Percentiles rank a stretch among this genome's conserved stretches.
phyloP scores from a whole-genome alignment of 2,113 vertebrate species.

The Tachysurus fulvidraco region DNA sequence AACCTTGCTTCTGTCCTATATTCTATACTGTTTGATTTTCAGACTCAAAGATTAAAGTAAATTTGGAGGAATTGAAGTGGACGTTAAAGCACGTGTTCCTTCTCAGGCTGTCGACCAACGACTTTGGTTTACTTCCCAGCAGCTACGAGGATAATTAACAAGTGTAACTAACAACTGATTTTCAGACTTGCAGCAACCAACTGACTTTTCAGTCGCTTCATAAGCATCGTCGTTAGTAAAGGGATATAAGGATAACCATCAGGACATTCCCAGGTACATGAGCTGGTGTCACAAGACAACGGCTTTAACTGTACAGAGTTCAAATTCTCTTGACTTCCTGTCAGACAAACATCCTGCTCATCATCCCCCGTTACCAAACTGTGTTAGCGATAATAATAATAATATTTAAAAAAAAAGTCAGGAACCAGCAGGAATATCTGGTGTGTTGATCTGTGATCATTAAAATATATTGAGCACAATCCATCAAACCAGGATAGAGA shows the following conservation, averaged over 20 bases:
- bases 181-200: neutral
- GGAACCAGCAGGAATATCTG: neutral
- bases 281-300: too few species aligned
- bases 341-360: neutral
- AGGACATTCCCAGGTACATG: neutral
- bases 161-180: neutral
- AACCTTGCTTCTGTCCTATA: neutral
- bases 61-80: neutral
- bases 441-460: neutral
- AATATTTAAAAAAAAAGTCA: neutral
- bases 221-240: neutral
- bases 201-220: neutral
- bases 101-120: neutral
- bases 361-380: neutral
- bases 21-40: conserved; percentile 48
- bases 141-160: neutral
- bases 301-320: neutral
- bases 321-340: neutral
- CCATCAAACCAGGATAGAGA: neutral
- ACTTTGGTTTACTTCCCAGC: neutral
- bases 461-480: neutral
- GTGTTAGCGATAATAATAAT: neutral
- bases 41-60: conserved; percentile 33
- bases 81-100: neutral
- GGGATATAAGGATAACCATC: neutral